Conservation (phyloP, 2,113 vertebrate genomes). For the Phodopus roborovskii region DNA sequence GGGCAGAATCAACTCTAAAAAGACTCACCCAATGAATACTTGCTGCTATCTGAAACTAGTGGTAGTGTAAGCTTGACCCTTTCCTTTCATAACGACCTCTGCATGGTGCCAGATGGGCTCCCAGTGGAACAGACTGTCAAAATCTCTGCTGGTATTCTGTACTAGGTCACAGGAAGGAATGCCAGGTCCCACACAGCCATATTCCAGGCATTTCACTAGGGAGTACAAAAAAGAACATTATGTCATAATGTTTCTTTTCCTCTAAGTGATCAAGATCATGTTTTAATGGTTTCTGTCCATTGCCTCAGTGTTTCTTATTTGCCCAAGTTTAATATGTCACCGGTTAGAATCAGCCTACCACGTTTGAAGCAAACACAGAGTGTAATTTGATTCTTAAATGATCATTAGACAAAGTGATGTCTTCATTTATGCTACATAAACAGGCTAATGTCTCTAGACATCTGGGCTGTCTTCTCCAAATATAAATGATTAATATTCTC, state of each 20-base stretch:
- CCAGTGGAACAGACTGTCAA: background rate
- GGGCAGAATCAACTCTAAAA: background rate
- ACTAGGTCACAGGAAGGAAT: background rate
- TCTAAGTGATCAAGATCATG: background rate
- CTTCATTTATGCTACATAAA: slow-evolving; percentile 54
- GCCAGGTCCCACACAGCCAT: background rate
- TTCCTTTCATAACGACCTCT: background rate
- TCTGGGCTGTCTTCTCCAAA: slow-evolving; percentile 56
- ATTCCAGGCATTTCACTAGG: background rate
- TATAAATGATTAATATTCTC: slow-evolving; percentile 57
- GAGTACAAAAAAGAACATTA: background rate
- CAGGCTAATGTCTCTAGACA: slow-evolving; percentile 64
- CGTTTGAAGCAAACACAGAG: slow-evolving; percentile 42
- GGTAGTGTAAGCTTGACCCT: accelerated
- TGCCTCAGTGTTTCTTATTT: background rate
- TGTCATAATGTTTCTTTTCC: background rate
- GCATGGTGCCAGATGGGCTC: background rate
- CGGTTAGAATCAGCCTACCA: background rate
- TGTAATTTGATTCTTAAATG: slow-evolving; percentile 54
- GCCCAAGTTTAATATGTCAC: background rate
- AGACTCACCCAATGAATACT: background rate
- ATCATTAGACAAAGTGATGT: slow-evolving; percentile 50
- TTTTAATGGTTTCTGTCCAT: background rate
- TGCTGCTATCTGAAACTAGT: background rate
- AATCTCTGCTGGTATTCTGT: background rate